Base-by-base conservation (phyloP, 2,888 invertebrate genomes). In the Anagyrus pseudococci region DNA sequence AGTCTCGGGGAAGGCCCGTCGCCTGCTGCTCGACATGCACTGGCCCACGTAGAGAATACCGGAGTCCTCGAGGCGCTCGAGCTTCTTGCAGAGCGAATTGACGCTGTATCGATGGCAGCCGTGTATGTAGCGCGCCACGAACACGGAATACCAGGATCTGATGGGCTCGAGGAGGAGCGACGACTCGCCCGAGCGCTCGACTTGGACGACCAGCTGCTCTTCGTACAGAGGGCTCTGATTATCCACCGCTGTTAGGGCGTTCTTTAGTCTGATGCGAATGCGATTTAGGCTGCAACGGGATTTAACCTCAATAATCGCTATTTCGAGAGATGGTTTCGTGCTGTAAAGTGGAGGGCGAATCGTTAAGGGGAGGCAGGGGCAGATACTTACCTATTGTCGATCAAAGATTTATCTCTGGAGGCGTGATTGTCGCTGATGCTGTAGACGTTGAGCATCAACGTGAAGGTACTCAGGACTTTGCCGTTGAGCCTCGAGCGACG, bases 121-220 rank as follows among this genome's bases (percentile, higher is more conserved):
- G 1, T 46, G 44, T 25, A 63, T 49, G 15, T 58, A 63, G 2
- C 44, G 53, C 1, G 55, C 22, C 0, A 55, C 8, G 22, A 58
- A 26, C 1, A n/a, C 13, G n/a, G 54, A 23, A 22, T 46, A 58
- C 19, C 26, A 47, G 10, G 2, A 13, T 17, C n/a, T 44, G 2
- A 13, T 1, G 15, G 37, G 13, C 10, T 1, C 15, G 17, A 4
- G 33, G 6, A 33, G 33, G 7, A 33, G 7, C 13, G 33, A 13
- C 33, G 33, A 8, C 13, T 33, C 33, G n/a, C n/a, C n/a, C 29
- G 29, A 29, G 4, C 29, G 6, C 29, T 15, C 13, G n/a, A 15
- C 8, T 41, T n/a, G 20, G 6, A 23, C 22, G 15, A 2, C 20
- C 0, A 10, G 2, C 40, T 15, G 40, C 15, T 15, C 13, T 10